These are phyloP conservation scores for Mesembrinibis cayennensis DNA, from an alignment of 2,113 vertebrate genomes.

Conservation along the genomic window DNA sequence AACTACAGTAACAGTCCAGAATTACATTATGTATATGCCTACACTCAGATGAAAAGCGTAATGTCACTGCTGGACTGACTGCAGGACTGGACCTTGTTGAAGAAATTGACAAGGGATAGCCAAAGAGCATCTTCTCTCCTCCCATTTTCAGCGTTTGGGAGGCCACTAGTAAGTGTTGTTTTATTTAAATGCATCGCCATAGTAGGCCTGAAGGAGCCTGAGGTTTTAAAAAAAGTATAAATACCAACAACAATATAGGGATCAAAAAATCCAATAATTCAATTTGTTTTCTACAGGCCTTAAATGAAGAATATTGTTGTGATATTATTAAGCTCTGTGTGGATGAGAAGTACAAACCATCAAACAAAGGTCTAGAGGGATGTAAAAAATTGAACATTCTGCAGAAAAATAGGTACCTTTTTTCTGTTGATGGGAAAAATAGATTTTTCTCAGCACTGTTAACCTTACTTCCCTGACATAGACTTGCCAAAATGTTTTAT, in stretches of 20 bases:
- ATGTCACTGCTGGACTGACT: not conserved
- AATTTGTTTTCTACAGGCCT: not conserved
- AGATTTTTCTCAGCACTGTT: not conserved
- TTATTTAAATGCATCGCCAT: not conserved
- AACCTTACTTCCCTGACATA: not conserved
- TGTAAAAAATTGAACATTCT: not conserved
- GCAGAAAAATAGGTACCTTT: not conserved
- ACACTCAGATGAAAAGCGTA: not conserved
- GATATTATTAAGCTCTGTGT: not conserved
- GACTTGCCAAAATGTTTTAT: not conserved
- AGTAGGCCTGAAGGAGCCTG: not conserved
- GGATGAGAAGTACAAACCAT: not conserved
- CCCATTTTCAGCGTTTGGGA: not conserved
- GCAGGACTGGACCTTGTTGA: not conserved
- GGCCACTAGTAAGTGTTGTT: not conserved
- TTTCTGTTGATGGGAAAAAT: not conserved
- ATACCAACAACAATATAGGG: not conserved
- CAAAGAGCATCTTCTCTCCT: not conserved
- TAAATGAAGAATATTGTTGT: not conserved
- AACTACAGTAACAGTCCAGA: not conserved
- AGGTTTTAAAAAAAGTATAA: not conserved
- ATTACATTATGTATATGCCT: not conserved
- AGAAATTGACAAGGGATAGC: not conserved
- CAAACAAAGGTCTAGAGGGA: not conserved
- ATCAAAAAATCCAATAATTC: not conserved